Evolutionary conservation across 2,113 vertebrate genomes (phyloP), one percentile per base, ranked within the genome.

Genomic region (Mirza zaza): DNA sequence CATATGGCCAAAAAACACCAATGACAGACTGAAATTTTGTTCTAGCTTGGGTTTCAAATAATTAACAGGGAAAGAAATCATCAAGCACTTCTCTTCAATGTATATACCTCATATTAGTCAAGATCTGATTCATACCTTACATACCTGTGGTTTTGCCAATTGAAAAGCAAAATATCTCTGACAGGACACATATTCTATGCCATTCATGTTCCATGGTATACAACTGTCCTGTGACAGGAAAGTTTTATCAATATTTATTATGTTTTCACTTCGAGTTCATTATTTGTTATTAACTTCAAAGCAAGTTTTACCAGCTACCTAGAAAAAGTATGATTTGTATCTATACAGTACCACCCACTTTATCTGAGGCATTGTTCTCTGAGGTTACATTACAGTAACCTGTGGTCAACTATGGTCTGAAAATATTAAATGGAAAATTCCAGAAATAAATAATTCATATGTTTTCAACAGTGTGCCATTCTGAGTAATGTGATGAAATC

Each of bases 231-330:
- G 50, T 25, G 42, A 63, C 21, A n/a, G 12, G 32, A 9, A 87
- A 50, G 2, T 93, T 80, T 95, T 57, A 6, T 14, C 68, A 82
- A 20, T 32, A 57, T 2, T 75, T 83, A 67, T 7, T 85, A n/a
- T 45, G n/a, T 25, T 77, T 96, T 88, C 45, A 73, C 5, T 85
- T 84, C 50, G n/a, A 92, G 2, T 29, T 96, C 59, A 79, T 67
- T 91, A 77, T 87, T 63, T 92, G 39, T 88, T 50, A 79, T 63
- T 90, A 96, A 83, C n/a, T 87, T 87, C 90, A 42, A 50, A 96
- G 8, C 2, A 70, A 36, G 13, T 86, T 93, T 93, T 86, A 61
- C 34, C 61, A 65, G 45, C 27, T 92, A 68, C 4, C 4, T 84
- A 63, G 8, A 87, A 59, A 86, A 86, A 70, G 2, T 68, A 50